Percentiles rank a stretch among this genome's conserved stretches.
These are phyloP conservation scores for Dromius quadrimaculatus DNA, from an alignment of 2,888 invertebrate genomes.

Conservation along the genomic window DNA sequence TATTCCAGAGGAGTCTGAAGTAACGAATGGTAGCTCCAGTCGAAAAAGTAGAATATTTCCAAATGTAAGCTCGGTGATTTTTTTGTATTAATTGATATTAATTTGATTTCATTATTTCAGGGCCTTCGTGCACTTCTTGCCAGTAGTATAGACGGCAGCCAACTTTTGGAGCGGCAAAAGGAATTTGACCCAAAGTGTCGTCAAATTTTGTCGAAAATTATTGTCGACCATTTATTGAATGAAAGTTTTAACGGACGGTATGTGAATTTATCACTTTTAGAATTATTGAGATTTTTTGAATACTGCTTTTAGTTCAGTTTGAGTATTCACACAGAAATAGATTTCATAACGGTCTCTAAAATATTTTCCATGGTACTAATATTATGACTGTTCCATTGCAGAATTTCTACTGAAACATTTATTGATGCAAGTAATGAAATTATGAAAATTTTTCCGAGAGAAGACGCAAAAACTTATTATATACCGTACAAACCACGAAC, in stretches of 20 bases:
- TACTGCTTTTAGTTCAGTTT: too few species aligned
- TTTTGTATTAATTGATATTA: neutral
- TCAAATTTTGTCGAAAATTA: too few species aligned
- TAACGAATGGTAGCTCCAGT: neutral
- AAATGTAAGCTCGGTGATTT: neutral
- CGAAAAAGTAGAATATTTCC: too few species aligned
- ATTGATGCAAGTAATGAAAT: neutral
- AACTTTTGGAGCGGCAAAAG: too few species aligned
- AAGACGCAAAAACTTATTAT: slow-evolving; percentile 4
- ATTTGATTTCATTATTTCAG: neutral
- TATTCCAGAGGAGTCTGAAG: neutral
- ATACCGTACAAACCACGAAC: slow-evolving; percentile 12
- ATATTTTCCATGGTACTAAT: too few species aligned
- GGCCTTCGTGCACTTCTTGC: neutral
- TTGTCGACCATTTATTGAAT: neutral
- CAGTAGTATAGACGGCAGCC: too few species aligned
- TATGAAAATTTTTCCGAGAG: slow-evolving; percentile 2
- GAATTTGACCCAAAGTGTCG: too few species aligned
- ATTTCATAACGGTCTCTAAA: too few species aligned
- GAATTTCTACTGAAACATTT: slow-evolving; percentile 4
- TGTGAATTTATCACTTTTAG: too few species aligned
- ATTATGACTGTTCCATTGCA: too few species aligned
- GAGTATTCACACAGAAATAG: too few species aligned
- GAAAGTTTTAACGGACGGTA: neutral
- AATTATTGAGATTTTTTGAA: too few species aligned